Percentiles rank a stretch among this genome's conserved stretches.
These are phyloP conservation scores for Stegana nigrithorax DNA, from an alignment of 2,888 invertebrate species.

Conservation along the genomic window DNA sequence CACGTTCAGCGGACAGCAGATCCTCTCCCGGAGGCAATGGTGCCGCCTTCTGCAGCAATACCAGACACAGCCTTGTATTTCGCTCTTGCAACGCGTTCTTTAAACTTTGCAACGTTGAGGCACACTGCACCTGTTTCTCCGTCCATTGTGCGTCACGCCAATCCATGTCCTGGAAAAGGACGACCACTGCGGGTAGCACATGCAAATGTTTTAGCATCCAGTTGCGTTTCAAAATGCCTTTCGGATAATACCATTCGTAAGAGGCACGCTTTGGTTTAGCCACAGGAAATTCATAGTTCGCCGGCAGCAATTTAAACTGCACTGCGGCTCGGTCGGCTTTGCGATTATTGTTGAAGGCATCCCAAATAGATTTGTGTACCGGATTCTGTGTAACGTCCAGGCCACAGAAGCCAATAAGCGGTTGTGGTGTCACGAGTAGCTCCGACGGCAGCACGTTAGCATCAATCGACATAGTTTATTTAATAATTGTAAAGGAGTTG, in stretches of 20 bases:
- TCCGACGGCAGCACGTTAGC: constrained; percentile 83
- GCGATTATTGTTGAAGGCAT: constrained; percentile 87
- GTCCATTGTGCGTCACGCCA: constrained; percentile 97
- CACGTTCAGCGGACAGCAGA: constrained; percentile 88
- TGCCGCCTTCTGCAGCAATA: constrained; percentile 88
- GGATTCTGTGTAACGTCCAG: constrained; percentile 87
- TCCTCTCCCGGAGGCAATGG: constrained; percentile 85
- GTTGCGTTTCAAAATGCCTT: constrained; percentile 91
- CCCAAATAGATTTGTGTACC: constrained; percentile 93
- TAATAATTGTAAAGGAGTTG: background rate
- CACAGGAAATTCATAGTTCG: constrained; percentile 88
- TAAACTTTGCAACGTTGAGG: constrained; percentile 86
- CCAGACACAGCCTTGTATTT: constrained; percentile 82
- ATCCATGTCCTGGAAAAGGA: constrained; percentile 96
- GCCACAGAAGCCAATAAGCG: constrained; percentile 89
- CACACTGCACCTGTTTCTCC: constrained; percentile 94
- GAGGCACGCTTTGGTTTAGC: constrained; percentile 88
- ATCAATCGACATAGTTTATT: constrained; percentile 71
- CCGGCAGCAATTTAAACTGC: constrained; percentile 83
- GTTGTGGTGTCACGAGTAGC: constrained; percentile 84
- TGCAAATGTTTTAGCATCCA: constrained; percentile 96
- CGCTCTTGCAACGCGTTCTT: constrained; percentile 70
- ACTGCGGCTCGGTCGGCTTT: constrained; percentile 84
- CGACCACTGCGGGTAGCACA: constrained; percentile 90
- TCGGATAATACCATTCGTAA: constrained; percentile 95